Evolutionary conservation across 1,140 invertebrate genomes (phyloP), one percentile per base, ranked within the genome.

Genomic region (Pollicipes pollicipes): DNA sequence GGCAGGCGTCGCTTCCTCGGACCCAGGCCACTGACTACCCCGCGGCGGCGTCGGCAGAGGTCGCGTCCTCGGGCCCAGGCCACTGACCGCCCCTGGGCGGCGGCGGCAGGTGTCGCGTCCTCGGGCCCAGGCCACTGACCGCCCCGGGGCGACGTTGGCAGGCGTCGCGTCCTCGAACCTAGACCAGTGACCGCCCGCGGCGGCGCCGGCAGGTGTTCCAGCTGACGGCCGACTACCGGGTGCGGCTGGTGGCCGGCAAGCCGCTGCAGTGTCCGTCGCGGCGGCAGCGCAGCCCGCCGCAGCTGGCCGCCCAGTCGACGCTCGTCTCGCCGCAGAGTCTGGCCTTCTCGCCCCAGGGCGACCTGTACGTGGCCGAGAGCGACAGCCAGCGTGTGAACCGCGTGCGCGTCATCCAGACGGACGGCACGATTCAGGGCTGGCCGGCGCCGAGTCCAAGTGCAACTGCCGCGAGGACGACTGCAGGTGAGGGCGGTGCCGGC

Each of bases 301-400:
- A 93, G 77, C 78, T 93, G 16, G 91, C 91, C 0, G 91, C 90
- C 10, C 91, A 94, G 75, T 90, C 92, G 0, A 91, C 90, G 0
- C 81, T 97, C 1, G 90, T 95, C 0, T 91, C 92, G 85, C 93
- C 95, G 0, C 91, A 95, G 77, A 93, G 90, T 74, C 90, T 98
- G 68, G 88, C 93, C 0, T 97, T 98, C 77, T 90, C 90, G n/a
- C 88, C 93, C 0, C 88, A 91, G 27, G 95, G 95, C n/a, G 88
- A 96, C 77, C 80, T 98, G 0, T 97, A 89, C 77, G 90, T 97
- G 10, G 93, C 95, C 0, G 95, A 97, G 78, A 95, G 93, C 77
- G 93, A 97, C 79, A 93, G 91, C 0, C 93, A 97, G 77, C 84
- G 93, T 74, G 95, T 96, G n/a, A 96, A 97, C 78, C 83, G 84